Evolutionary conservation across 2,113 vertebrate genomes (phyloP).

Genomic region (Apeltes quadracus): DNA sequence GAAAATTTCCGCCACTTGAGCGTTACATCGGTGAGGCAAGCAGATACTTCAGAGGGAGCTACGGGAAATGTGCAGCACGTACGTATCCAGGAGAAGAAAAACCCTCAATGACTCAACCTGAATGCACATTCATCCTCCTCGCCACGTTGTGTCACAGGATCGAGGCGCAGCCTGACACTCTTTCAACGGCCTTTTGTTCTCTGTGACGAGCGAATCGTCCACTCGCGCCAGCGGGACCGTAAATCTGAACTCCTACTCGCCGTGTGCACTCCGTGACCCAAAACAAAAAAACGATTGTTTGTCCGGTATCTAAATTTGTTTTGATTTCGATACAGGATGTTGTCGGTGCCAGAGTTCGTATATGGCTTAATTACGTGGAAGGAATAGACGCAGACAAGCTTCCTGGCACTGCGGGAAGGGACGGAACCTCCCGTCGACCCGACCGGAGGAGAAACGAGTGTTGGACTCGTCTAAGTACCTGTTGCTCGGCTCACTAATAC

Average conservation of each 20-base stretch:
- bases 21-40: slow-evolving; percentile 22
- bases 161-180: background rate
- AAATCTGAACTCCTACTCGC: slow-evolving; percentile 30
- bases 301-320: background rate
- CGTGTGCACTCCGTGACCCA: background rate
- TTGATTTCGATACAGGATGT: slow-evolving; percentile 3
- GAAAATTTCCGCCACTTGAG: slow-evolving; percentile 50
- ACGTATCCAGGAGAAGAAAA: slow-evolving; percentile 29
- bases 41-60: slow-evolving; percentile 28
- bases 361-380: background rate
- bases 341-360: background rate
- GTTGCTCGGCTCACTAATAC: slow-evolving; percentile 65
- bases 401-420: slow-evolving; percentile 8
- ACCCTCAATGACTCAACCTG: background rate
- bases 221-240: slow-evolving; percentile 7
- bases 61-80: slow-evolving; percentile 29
- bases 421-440: slow-evolving; percentile 26
- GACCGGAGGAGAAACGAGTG: slow-evolving; percentile 41
- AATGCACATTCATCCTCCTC: slow-evolving; percentile 5
- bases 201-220: slow-evolving; percentile 15
- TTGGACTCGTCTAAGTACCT: slow-evolving; percentile 62
- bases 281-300: slow-evolving; percentile 12
- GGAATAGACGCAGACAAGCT: slow-evolving; percentile 27
- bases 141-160: slow-evolving; percentile 13
- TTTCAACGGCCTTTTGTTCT: background rate